Percentiles rank a stretch among this genome's conserved stretches.
Evolutionary conservation across 2,797 vertebrate species (phyloP).

Genomic region (Muscicapa striata): DNA sequence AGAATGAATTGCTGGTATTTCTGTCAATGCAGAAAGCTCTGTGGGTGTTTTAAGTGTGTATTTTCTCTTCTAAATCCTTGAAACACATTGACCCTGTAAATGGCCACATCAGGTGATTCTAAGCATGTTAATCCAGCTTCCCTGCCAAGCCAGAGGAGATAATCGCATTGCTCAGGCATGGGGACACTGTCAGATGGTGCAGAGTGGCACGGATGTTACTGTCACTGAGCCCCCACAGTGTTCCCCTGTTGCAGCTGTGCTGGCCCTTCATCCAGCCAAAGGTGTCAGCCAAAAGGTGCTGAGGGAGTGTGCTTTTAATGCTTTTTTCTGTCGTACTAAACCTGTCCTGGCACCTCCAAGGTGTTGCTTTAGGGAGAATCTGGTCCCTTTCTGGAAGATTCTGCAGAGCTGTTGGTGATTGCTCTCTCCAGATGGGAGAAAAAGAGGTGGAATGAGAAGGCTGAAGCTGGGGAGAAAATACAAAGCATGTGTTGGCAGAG

Average conservation of each 20-base stretch:
- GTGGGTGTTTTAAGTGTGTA: constrained; percentile 17
- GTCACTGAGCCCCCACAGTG: not conserved
- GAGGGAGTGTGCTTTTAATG: not conserved
- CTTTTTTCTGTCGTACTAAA: not conserved
- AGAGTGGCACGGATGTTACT: not conserved
- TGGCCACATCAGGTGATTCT: constrained; percentile 64
- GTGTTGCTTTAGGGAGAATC: not conserved
- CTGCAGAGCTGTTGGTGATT: not conserved
- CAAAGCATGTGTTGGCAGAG: not conserved
- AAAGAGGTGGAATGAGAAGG: not conserved
- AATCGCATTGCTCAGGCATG: constrained; percentile 41
- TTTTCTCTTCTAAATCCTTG: constrained; percentile 60
- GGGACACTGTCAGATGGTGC: constrained; percentile 16
- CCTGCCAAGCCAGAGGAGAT: constrained; percentile 46
- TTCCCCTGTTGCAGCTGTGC: not conserved
- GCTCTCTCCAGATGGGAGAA: not conserved
- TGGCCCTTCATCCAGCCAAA: not conserved
- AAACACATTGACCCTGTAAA: constrained; percentile 59
- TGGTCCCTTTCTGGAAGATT: not conserved
- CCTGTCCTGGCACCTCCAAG: not conserved
- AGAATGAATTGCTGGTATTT: constrained; percentile 21
- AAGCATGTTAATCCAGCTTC: constrained; percentile 69
- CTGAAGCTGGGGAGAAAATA: not conserved
- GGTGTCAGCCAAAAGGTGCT: not conserved
- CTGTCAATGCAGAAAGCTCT: not conserved